These are phyloP conservation scores for Caiman crocodilus DNA, from an alignment of 2,797 vertebrate species.

Conservation along the genomic window DNA sequence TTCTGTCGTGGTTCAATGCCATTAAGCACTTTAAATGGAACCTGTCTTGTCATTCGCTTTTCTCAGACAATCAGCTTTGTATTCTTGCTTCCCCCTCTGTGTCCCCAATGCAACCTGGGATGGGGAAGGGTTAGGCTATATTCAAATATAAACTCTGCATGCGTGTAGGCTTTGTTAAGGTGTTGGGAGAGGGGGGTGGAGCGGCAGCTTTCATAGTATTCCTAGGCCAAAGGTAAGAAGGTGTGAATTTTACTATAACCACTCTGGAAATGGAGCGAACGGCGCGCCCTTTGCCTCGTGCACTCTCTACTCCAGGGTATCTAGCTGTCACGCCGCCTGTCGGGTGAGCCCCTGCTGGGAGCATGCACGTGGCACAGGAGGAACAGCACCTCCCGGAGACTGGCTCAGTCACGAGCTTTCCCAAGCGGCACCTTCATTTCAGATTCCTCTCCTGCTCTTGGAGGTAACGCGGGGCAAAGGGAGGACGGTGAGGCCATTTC, in stretches of 20 bases:
- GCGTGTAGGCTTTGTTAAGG: neutral
- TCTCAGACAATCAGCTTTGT: conserved; percentile 66
- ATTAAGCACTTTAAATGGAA: conserved; percentile 76
- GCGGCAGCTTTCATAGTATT: neutral
- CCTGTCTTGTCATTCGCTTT: conserved; percentile 32
- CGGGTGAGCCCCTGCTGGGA: neutral
- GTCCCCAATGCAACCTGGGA: neutral
- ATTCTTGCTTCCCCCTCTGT: neutral
- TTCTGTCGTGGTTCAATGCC: conserved; percentile 23
- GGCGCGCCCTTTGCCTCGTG: neutral
- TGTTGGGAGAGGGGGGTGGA: rapidly evolving
- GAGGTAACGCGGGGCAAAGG: neutral
- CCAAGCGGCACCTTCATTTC: neutral
- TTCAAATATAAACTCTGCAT: neutral
- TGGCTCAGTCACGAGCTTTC: neutral
- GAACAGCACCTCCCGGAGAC: neutral
- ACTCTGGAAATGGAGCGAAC: neutral
- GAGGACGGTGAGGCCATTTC: neutral
- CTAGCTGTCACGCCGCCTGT: neutral
- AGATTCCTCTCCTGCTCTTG: neutral
- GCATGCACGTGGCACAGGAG: neutral
- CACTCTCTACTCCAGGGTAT: neutral
- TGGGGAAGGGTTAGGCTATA: neutral
- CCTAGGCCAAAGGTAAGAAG: conserved; percentile 49
- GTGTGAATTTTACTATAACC: neutral